Conservation (phyloP, 2,888 invertebrate species). For the Subacronicta megacephala region DNA sequence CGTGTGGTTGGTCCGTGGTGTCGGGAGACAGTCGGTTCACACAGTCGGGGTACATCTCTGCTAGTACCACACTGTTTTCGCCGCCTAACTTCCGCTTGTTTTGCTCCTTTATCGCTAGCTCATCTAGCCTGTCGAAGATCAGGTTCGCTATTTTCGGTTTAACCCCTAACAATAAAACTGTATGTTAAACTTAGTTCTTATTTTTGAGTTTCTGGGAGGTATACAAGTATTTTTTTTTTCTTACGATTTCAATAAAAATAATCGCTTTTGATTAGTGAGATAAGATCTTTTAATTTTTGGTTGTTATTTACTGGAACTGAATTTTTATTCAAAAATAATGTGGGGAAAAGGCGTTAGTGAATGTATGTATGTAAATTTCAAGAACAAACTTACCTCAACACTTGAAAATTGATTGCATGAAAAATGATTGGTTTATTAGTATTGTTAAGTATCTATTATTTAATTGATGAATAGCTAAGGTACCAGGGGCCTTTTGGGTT, state of each 20-base stretch:
- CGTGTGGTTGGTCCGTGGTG: constrained; percentile 87
- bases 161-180: constrained; percentile 82
- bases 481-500: no score
- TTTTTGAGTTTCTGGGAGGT: no score
- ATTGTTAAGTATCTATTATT: neutral
- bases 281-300: no score
- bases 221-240: no score
- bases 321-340: no score
- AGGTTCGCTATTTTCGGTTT: constrained; percentile 88
- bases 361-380: no score
- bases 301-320: no score
- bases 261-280: no score
- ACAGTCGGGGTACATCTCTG: constrained; percentile 91
- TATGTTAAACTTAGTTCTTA: neutral
- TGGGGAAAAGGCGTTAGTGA: neutral
- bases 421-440: constrained; percentile 49
- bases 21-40: constrained; percentile 88
- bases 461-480: no score
- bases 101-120: constrained; percentile 81
- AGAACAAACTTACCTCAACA: constrained; percentile 64
- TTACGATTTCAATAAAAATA: no score
- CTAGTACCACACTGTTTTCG: constrained; percentile 89
- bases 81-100: constrained; percentile 89
- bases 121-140: constrained; percentile 90
- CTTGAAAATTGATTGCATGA: constrained; percentile 66